These are phyloP conservation scores for Ovis aries DNA, from an alignment of 2,113 vertebrate genomes.

Conservation along the genomic window ARS-UI_Ramb_v3.0 NC_056068.1:24769001-24769500, in stretches of 20 bases:
- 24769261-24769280: neutral
- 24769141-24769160: neutral
- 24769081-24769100: neutral
- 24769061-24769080: neutral
- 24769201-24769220: neutral
- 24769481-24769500: neutral
- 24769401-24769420: neutral
- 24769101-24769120: neutral
- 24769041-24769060: neutral
- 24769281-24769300: neutral
- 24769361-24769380: neutral
- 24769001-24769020: neutral
- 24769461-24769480: neutral
- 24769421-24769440: neutral
- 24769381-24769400: neutral
- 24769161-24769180: neutral
- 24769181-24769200: neutral
- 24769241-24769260: neutral
- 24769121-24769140: neutral
- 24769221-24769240: neutral
- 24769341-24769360: neutral
- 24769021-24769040: neutral
- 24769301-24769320: neutral
- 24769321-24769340: neutral
- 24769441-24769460: neutral